A percentile compares a stretch with the other conserved stretches of the same genome.
Conservation (phyloP, 2,113 vertebrate species). For the Ondatra zibethicus region DNA sequence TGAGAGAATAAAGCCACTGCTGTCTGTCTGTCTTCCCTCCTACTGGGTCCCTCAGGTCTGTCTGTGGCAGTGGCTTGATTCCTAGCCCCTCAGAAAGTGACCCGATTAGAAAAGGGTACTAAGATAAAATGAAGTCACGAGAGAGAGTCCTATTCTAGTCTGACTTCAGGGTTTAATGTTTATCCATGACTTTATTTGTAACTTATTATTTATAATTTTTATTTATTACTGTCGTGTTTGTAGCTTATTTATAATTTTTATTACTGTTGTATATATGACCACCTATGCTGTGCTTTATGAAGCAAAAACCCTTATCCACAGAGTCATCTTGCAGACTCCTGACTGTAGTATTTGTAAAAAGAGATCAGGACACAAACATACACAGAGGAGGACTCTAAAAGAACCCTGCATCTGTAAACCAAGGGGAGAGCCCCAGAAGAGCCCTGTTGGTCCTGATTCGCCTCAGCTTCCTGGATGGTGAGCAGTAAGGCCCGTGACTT, state of each 20-base stretch:
- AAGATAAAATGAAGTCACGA: not conserved
- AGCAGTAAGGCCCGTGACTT: not conserved
- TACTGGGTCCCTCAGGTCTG: not conserved
- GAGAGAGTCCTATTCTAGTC: not conserved
- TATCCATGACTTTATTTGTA: not conserved
- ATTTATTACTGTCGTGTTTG: not conserved
- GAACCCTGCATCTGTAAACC: not conserved
- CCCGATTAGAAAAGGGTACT: too few relatives aligned
- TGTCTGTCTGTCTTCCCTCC: not conserved
- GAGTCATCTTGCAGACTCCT: not conserved
- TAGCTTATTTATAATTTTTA: not conserved
- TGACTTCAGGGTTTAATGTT: not conserved
- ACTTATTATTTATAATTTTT: not conserved
- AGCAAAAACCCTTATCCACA: not conserved
- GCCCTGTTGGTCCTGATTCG: too few relatives aligned
- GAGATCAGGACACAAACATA: too few relatives aligned
- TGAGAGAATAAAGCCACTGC: conserved; percentile 41
- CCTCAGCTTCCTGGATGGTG: not conserved
- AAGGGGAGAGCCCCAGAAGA: too few relatives aligned
- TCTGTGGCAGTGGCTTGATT: not conserved
- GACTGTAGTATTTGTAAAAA: not conserved
- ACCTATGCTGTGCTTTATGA: not conserved
- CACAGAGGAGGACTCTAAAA: not conserved
- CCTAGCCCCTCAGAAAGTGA: not conserved
- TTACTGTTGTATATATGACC: not conserved